Base-by-base conservation (phyloP, 2,797 vertebrate species). In the Coilia nasus region DNA sequence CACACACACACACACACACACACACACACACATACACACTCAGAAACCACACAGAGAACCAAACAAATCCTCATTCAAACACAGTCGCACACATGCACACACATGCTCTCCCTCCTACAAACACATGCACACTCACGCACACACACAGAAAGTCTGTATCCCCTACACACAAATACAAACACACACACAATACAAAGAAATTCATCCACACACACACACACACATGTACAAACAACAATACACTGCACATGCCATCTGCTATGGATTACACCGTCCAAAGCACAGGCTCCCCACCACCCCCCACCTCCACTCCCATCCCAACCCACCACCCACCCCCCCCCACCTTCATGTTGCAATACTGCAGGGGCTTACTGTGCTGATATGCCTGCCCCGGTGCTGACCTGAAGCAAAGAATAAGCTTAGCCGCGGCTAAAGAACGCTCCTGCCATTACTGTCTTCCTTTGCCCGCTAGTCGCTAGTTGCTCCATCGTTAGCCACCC, bases 241-340 rank as follows among this genome's bases (percentile, higher is more conserved):
- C 85, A 64, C 88, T 88, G 87, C 86, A 90, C 88, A 87, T 86
- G 86, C 90, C 94, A 96, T 93, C 93, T 95, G 94, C 91, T 93
- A 89, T 90, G 93, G 93, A 95, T 95, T 93, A 95, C 57, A 84
- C 87, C 90, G 90, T 88, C 90, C 91, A 88, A 90, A 92, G 90
- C 81, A 83, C 84, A 4, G 88, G 89, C 86, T 41, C 85, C 83
- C 83, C 41, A 87, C 87, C 90, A 90, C 87, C 87, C 50, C 21
- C n/a, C 11, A 64, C 60, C 60, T 17, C 23, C n/a, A 6, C 11
- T 6, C 60, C 23, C 7, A 47, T 19, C 60, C n/a, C 23, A 3
- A 1, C 2, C 60, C 11, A 7, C n/a, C 62, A 25, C 6, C 62
- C 64, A 25, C n/a, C 7, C 9, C 5, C 10, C 64, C 28, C 64